Conservation (phyloP, 2,888 invertebrate species). For the Cylloceria caligata region DNA sequence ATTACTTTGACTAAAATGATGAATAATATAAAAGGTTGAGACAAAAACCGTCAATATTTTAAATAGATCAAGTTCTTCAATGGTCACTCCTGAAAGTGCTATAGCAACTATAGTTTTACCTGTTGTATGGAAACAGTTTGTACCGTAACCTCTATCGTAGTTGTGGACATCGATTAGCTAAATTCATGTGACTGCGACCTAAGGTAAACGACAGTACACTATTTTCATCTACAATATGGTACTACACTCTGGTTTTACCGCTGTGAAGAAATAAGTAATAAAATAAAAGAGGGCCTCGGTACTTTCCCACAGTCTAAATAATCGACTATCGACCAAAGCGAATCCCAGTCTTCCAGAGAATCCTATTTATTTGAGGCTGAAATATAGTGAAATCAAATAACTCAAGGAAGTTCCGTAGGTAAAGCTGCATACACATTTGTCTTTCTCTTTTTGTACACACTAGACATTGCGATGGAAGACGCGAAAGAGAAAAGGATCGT, state of each 20-base stretch:
- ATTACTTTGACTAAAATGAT: too few species aligned
- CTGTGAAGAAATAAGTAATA: neutral
- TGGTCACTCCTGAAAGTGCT: neutral
- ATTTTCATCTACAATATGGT: neutral
- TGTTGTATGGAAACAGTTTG: neutral
- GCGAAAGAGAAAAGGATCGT: slow-evolving; percentile 18
- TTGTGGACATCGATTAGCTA: slow-evolving; percentile 3
- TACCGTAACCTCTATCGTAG: neutral
- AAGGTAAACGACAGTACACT: neutral
- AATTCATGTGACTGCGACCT: neutral
- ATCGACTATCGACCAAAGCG: slow-evolving; percentile 34
- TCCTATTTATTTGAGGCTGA: neutral
- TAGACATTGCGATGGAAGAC: neutral
- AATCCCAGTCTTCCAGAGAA: slow-evolving; percentile 16
- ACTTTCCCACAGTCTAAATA: slow-evolving; percentile 22
- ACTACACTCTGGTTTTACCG: neutral
- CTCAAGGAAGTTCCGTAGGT: neutral
- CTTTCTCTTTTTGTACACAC: neutral
- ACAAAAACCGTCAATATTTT: neutral
- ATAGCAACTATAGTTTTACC: neutral
- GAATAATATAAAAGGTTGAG: neutral
- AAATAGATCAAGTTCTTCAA: neutral
- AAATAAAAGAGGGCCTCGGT: neutral
- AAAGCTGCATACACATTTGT: neutral
- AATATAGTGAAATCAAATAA: slow-evolving; percentile 6